phyloP scores from a whole-genome alignment of 53 echinoderm and acorn worm species.

The Temnopleurus reevesii region DNA sequence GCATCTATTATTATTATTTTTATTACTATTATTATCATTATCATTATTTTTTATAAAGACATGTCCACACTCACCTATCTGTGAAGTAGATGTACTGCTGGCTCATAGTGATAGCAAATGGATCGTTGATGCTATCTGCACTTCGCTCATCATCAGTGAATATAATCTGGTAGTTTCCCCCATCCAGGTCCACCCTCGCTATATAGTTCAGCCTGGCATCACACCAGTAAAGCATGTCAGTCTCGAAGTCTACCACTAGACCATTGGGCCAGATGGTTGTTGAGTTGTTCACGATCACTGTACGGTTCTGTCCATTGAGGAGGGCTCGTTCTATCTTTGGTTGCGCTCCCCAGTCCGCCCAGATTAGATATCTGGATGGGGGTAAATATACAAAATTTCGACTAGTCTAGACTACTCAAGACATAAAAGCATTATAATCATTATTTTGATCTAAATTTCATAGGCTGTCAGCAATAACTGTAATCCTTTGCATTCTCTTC shows the following conservation, averaged over 20 bases:
- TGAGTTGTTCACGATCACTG: conserved; percentile 50
- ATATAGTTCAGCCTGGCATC: conserved; percentile 71
- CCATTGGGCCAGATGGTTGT: conserved; percentile 78
- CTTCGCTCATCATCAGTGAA: neutral
- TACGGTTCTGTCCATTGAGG: conserved; percentile 71
- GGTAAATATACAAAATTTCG: no score
- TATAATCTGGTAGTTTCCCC: conserved; percentile 24
- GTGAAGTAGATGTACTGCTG: conserved; percentile 82
- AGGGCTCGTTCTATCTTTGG: conserved; percentile 72
- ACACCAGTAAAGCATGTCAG: conserved; percentile 73
- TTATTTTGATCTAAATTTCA: no score
- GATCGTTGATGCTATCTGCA: conserved; percentile 24
- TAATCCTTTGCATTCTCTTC: no score
- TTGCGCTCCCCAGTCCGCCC: conserved; percentile 77
- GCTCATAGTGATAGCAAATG: conserved; percentile 76
- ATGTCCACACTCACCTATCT: conserved; percentile 88
- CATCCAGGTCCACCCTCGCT: conserved; percentile 63
- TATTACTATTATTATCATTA: no score
- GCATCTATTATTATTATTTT: no score
- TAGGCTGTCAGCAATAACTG: no score
- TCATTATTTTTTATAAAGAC: no score
- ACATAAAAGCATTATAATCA: no score
- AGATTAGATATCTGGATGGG: conserved; percentile 74
- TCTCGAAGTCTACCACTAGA: conserved; percentile 76
- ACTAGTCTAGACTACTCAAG: no score